Evolutionary conservation across 2,797 vertebrate species (phyloP).

Genomic region (Anguilla marmorata): DNA sequence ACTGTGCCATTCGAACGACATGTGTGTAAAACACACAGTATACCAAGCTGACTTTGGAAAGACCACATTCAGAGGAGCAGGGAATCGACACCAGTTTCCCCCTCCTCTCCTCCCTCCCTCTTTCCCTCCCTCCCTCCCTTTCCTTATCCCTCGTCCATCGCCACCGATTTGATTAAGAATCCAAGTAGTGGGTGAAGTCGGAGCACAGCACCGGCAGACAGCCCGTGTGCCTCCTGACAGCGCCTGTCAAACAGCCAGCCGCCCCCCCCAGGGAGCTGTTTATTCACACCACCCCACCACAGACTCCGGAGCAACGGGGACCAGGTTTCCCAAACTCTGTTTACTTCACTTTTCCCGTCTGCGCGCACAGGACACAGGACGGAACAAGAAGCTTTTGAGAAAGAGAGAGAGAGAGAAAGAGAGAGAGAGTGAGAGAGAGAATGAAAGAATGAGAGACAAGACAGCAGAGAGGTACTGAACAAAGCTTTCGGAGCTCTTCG

Average conservation of each 20-base stretch:
- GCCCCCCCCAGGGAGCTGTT: neutral
- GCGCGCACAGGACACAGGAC: neutral
- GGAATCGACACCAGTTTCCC: neutral
- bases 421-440: neutral
- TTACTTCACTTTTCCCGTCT: conserved; percentile 6
- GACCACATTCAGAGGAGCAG: neutral
- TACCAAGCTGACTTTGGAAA: neutral
- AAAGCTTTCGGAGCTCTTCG: neutral
- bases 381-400: neutral
- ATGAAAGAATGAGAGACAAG: neutral
- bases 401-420: neutral
- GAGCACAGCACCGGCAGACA: neutral
- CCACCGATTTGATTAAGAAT: conserved; percentile 61
- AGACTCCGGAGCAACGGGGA: conserved; percentile 45
- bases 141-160: conserved; percentile 21
- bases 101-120: neutral
- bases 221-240: conserved; percentile 21
- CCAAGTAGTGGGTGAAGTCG: conserved; percentile 40
- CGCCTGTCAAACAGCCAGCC: neutral
- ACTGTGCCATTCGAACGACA: neutral
- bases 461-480: neutral
- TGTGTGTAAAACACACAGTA: neutral
- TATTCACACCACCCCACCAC: conserved; percentile 22
- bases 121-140: conserved; percentile 24
- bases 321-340: conserved; percentile 34